Evolutionary conservation across 2,888 invertebrate genomes (phyloP), one percentile per base, ranked within the genome.

Genomic region (Melitaea athalia): DNA sequence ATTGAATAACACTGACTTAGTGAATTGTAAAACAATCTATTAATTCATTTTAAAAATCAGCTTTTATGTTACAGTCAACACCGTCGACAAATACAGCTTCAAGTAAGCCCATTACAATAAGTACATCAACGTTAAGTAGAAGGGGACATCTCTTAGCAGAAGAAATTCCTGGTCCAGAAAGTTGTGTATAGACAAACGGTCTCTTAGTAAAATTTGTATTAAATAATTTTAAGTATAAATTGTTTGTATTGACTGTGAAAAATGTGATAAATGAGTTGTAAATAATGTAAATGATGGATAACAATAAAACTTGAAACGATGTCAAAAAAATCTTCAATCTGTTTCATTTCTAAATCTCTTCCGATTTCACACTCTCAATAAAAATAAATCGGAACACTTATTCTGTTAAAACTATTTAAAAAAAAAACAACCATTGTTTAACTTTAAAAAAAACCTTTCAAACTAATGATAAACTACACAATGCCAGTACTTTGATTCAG

Each of bases 81-180:
- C 83, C 87, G 50, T 85, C 89, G 14, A 83, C 86, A 12, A 81
- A 83, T 72, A 77, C 82, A 24, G 72, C 80, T 31, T 77, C 85
- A 59, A 87, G 81, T 77, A 89, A 88, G 72, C 78, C 84, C 57
- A 62, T 75, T 12, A 74, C 81, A 7, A 79, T 86, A 68, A 85
- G 85, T 42, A 85, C 81, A 38, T 79, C 87, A 73, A 87, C 91
- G 5, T 75, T 92, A 72, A 91, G 89, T 77, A 90, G 91, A 79
- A 81, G 92, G 80, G 91, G 91, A 72, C 92, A 91, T 73, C 87
- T 92, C 45, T 89, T 92, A 86, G 91, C 92, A 0, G 92, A 92
- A 79, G 92, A 92, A 76, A 91, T 92, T 72, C 92, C 92, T 66
- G 92, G 92, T 64, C 92, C 92, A 75, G 92, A 92, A 75, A 92